Base-by-base conservation (phyloP, 2,888 invertebrate genomes). In the Arrhopalites spinosus region DNA sequence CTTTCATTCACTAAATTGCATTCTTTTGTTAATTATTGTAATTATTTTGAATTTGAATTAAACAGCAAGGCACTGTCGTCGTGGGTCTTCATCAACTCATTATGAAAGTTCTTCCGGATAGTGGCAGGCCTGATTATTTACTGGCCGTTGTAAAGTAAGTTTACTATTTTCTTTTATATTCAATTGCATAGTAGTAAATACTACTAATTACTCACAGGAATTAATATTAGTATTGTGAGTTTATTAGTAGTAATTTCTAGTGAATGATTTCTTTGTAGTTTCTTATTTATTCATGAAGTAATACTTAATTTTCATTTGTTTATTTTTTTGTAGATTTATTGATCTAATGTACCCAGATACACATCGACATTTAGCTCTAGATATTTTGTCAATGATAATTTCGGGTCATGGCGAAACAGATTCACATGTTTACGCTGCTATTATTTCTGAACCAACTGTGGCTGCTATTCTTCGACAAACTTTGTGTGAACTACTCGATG, bases 41-140 rank as follows among this genome's bases (percentile, higher is more conserved):
- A 45, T 43, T 45, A 25, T 15, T 69, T 50, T 69, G 3, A 69
- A 61, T 61, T 61, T n/a, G 11, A 56, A n/a, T 11, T 45, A 45
- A 45, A 56, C 68, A 78, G 71, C 77, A 80, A 45, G 77, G 78
- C 25, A 66, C 77, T 3, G 78, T 94, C 27, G 86, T 95, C 2
- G 90, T 92, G 0, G 92, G 93, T 0, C 87, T 96, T 29, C 93
- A 92, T 82, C 92, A 93, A 81, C 89, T 97, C 1, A 87, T 98
- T 29, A 87, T 95, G 63, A 92, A 93, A 82, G 88, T 92, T 68
- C 92, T 93, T 86, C 90, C 91, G 1, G 88, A 91, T 50, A 90
- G 90, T n/a, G 90, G 91, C 8, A 89, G 89, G 83, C 91, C 93
- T 0, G 94, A 94, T 85, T 91, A 93, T 84, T 88, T 93, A 81